Evolutionary conservation across 2,113 vertebrate genomes (phyloP).

Genomic region (Andinoacara biseriatus): DNA sequence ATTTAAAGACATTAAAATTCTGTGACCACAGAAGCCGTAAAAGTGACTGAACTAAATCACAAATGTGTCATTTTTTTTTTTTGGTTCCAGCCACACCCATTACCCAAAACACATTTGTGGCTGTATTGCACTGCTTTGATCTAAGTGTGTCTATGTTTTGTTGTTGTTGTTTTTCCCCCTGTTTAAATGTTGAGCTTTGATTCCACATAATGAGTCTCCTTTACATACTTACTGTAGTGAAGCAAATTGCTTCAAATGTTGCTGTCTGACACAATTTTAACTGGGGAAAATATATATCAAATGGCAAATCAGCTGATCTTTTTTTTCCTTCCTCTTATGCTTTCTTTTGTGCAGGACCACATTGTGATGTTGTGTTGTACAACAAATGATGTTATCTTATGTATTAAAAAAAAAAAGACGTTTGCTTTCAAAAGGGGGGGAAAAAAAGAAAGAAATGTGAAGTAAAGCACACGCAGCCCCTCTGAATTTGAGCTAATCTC

Average conservation of each 20-base stretch:
- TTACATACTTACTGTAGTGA: neutral
- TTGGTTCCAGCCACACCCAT: neutral
- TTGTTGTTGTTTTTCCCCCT: neutral
- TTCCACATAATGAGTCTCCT: neutral
- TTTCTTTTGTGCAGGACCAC: neutral
- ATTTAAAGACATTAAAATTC: neutral
- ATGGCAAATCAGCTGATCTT: neutral
- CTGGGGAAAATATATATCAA: neutral
- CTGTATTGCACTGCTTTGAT: neutral
- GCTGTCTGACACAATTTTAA: neutral
- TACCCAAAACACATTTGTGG: neutral
- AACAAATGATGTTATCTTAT: no score
- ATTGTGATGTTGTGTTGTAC: neutral
- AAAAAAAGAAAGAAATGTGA: neutral
- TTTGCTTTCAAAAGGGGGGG: neutral
- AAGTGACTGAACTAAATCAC: neutral
- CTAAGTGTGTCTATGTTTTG: neutral
- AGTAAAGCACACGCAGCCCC: neutral
- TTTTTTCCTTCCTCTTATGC: no score
- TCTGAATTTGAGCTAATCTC: slow-evolving; percentile 9
- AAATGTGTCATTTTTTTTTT: neutral
- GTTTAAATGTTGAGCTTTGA: neutral
- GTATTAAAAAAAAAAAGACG: neutral
- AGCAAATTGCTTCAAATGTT: neutral
- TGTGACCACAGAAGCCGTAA: neutral